Conservation (phyloP, 2,888 invertebrate species). For the Laothoe populi region DNA sequence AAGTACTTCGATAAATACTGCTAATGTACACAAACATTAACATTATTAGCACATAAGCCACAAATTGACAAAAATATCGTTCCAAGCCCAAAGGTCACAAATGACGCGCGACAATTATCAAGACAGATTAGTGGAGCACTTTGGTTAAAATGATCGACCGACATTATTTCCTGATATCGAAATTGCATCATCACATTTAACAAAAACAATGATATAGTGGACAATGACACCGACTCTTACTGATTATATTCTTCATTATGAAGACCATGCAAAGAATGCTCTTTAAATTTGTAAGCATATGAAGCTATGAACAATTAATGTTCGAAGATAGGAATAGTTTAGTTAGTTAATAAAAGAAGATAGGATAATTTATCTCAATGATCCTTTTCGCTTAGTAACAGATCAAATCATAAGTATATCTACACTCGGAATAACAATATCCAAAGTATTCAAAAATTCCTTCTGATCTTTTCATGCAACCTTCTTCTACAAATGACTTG, state of each 20-base stretch:
- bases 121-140: slow-evolving; percentile 27
- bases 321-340: too few relatives aligned
- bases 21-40: neutral
- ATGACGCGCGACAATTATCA: slow-evolving; percentile 35
- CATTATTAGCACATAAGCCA: slow-evolving; percentile 10
- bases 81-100: slow-evolving; percentile 34
- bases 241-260: too few relatives aligned
- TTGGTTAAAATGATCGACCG: slow-evolving; percentile 20
- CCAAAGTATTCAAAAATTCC: neutral
- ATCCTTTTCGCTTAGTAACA: neutral
- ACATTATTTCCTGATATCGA: slow-evolving; percentile 8
- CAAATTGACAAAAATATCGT: slow-evolving; percentile 28
- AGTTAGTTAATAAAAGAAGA: too few relatives aligned
- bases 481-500: too few relatives aligned
- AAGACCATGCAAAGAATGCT: too few relatives aligned
- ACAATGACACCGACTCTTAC: neutral
- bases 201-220: slow-evolving; percentile 1
- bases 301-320: too few relatives aligned
- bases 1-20: slow-evolving; percentile 2
- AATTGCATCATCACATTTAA: slow-evolving; percentile 2
- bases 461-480: too few relatives aligned
- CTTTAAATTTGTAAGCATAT: too few relatives aligned
- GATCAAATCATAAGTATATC: neutral
- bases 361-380: neutral
- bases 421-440: neutral